Conservation (phyloP, 2,797 vertebrate species). For the Pteropus rufus region DNA sequence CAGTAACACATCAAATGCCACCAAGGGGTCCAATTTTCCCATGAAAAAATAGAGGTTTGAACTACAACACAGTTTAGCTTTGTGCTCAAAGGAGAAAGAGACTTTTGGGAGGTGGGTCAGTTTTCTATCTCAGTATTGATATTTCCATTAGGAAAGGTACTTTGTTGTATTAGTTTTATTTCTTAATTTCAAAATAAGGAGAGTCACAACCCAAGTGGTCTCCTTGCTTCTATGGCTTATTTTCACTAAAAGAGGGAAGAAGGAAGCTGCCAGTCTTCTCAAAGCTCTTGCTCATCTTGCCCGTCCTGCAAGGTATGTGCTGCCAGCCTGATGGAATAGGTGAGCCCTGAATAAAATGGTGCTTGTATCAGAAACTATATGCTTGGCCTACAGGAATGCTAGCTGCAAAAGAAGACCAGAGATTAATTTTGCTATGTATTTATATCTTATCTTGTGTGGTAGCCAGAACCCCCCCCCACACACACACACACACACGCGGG, state of each 20-base stretch:
- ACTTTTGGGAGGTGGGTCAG: background rate
- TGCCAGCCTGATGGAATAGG: background rate
- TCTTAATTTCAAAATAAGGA: constrained; percentile 22
- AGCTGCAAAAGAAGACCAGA: background rate
- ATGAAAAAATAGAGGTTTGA: background rate
- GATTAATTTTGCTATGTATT: background rate
- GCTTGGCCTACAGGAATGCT: background rate
- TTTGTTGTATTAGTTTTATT: background rate
- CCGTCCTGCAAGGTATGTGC: background rate
- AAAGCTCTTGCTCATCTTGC: background rate
- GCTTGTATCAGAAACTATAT: background rate
- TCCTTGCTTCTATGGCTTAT: background rate
- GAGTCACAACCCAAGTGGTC: background rate
- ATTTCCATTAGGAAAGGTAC: background rate
- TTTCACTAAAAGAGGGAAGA: background rate
- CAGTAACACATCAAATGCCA: background rate
- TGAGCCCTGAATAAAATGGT: background rate
- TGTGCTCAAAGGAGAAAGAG: background rate
- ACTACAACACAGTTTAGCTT: background rate
- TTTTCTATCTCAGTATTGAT: background rate
- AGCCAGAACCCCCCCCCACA: background rate
- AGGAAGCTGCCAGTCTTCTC: background rate
- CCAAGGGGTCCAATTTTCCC: background rate
- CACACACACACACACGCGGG: background rate
- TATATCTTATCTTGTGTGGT: background rate